These are phyloP conservation scores for Montipora capricornis DNA, from an alignment of 64 coral and sea anemone species.

Conservation along the genomic window DNA sequence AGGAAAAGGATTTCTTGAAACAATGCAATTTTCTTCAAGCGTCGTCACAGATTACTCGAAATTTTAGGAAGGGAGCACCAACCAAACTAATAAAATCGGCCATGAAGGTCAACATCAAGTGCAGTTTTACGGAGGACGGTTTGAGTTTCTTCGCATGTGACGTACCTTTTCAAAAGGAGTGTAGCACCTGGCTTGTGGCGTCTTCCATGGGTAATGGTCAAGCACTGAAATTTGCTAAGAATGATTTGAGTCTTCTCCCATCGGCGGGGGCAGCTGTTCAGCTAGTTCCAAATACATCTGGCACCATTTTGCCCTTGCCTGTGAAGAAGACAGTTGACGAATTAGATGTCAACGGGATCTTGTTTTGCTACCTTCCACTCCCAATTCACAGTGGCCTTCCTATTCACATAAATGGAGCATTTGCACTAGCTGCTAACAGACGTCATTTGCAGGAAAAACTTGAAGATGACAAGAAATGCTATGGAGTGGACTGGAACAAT, in stretches of 20 bases:
- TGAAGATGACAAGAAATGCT: conserved; percentile 71
- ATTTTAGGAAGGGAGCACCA: neutral
- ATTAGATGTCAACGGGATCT: conserved; percentile 3
- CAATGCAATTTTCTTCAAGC: conserved; percentile 41
- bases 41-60: conserved; percentile 9
- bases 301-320: neutral
- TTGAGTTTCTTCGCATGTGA: neutral
- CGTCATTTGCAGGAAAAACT: conserved; percentile 64
- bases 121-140: neutral
- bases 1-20: neutral
- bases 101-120: neutral
- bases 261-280: conserved; percentile 75
- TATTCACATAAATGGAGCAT: conserved; percentile 85
- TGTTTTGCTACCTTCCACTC: conserved; percentile 82
- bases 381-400: conserved; percentile 82
- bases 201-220: conserved; percentile 65
- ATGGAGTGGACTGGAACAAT: conserved; percentile 85
- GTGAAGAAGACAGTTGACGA: neutral
- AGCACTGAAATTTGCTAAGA: conserved; percentile 41
- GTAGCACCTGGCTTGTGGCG: conserved; percentile 58
- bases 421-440: conserved; percentile 79
- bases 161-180: too few relatives aligned
- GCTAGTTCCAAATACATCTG: neutral
- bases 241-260: conserved; percentile 56
- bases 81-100: neutral